Evolutionary conservation across 2,113 vertebrate genomes (phyloP).

Genomic region (Microtus richardsoni): DNA sequence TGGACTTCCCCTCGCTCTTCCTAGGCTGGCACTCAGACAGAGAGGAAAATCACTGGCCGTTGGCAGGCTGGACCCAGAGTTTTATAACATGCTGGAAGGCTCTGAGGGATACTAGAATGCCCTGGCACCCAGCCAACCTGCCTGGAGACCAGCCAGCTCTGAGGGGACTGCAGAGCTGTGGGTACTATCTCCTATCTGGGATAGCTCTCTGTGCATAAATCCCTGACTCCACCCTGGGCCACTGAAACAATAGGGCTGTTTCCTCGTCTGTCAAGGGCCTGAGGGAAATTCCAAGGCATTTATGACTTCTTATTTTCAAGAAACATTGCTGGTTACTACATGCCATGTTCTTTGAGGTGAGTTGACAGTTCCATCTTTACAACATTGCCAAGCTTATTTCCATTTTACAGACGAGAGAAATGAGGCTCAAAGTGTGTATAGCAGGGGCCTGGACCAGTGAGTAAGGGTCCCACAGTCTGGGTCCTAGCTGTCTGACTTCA

Average conservation of each 20-base stretch:
- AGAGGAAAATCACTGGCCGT: constrained; percentile 36
- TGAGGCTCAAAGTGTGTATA: neutral
- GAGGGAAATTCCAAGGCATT: neutral
- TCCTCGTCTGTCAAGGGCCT: neutral
- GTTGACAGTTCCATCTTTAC: neutral
- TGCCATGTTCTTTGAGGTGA: neutral
- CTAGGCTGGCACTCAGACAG: constrained; percentile 1
- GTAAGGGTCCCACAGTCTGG: neutral
- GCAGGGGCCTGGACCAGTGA: neutral
- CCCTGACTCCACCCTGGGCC: neutral
- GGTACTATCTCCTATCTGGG: neutral
- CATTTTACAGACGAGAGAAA: neutral
- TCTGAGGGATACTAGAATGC: constrained; percentile 24
- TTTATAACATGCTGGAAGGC: constrained; percentile 56
- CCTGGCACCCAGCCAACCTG: neutral
- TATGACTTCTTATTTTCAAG: neutral
- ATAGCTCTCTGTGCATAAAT: neutral
- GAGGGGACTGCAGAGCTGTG: neutral
- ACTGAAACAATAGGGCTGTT: neutral
- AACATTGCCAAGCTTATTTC: neutral
- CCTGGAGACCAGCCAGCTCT: neutral
- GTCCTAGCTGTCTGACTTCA: neutral
- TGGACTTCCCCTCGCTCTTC: constrained; percentile 23
- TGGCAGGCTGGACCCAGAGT: neutral
- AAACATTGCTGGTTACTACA: accelerated